Conservation (phyloP, 2,888 invertebrate genomes). For the Tinea pellionella region DNA sequence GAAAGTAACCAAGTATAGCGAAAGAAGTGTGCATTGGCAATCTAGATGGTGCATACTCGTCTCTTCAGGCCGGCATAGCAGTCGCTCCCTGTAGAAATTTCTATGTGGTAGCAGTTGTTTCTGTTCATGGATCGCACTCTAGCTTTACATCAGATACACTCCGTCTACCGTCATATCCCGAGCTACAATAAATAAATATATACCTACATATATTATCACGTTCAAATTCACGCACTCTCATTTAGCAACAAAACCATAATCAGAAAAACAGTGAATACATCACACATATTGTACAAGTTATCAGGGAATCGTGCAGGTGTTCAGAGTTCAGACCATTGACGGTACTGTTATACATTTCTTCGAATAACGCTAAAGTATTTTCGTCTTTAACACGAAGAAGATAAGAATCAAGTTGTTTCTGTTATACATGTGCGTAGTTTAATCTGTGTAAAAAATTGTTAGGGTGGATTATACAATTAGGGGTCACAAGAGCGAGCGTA, state of each 20-base stretch:
- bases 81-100: too few relatives aligned
- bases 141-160: too few relatives aligned
- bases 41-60: too few relatives aligned
- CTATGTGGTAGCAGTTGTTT: too few relatives aligned
- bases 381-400: not conserved
- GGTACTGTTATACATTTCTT: not conserved
- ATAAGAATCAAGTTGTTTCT: not conserved
- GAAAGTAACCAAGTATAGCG: too few relatives aligned
- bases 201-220: too few relatives aligned
- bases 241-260: not conserved
- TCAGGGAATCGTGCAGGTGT: slow-evolving; percentile 59
- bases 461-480: slow-evolving; percentile 7
- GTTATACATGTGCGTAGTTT: not conserved
- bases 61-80: too few relatives aligned
- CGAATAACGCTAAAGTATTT: not conserved
- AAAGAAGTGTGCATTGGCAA: too few relatives aligned
- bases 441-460: not conserved
- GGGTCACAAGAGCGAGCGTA: slow-evolving; percentile 32
- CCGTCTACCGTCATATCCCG: too few relatives aligned
- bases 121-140: too few relatives aligned
- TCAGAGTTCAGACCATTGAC: slow-evolving; percentile 29
- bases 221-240: too few relatives aligned
- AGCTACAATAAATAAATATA: too few relatives aligned
- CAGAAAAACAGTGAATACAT: slow-evolving; percentile 18
- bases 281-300: slow-evolving; percentile 47